A percentile compares a stretch with the other conserved stretches of the same genome.
Evolutionary conservation across 53 echinoderm and acorn worm genomes (phyloP).

Genomic region (Zoroaster sp.): DNA sequence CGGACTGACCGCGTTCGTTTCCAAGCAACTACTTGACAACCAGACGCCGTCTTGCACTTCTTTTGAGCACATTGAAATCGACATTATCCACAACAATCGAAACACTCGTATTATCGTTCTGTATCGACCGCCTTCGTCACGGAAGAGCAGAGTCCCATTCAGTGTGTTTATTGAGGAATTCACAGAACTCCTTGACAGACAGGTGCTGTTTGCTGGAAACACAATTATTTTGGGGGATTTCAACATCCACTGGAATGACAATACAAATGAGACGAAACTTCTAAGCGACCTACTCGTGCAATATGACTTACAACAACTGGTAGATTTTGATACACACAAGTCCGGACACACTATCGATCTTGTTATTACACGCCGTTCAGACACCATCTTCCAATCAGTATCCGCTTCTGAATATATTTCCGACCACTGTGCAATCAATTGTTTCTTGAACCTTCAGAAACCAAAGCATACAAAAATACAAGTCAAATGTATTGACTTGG

Average conservation of each 20-base stretch:
- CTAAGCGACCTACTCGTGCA: neutral
- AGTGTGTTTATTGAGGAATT: too few species aligned
- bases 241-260: too few species aligned
- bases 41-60: too few species aligned
- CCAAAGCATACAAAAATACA: conserved; percentile 28
- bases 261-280: neutral
- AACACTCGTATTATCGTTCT: too few species aligned
- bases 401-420: conserved; percentile 15
- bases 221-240: too few species aligned
- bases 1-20: conserved; percentile 10
- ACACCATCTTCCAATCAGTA: neutral
- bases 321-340: conserved; percentile 14
- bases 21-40: too few species aligned
- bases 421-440: conserved; percentile 60
- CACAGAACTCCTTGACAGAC: too few species aligned
- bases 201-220: too few species aligned
- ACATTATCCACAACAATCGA: too few species aligned
- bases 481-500: conserved; percentile 31
- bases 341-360: conserved; percentile 38
- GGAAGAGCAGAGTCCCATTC: too few species aligned
- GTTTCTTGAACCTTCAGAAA: conserved; percentile 45
- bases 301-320: conserved; percentile 22
- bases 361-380: neutral
- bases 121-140: too few species aligned
- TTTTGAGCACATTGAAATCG: too few species aligned